Evolutionary conservation across 2,888 invertebrate genomes (phyloP).

Genomic region (Philonicus albiceps): DNA sequence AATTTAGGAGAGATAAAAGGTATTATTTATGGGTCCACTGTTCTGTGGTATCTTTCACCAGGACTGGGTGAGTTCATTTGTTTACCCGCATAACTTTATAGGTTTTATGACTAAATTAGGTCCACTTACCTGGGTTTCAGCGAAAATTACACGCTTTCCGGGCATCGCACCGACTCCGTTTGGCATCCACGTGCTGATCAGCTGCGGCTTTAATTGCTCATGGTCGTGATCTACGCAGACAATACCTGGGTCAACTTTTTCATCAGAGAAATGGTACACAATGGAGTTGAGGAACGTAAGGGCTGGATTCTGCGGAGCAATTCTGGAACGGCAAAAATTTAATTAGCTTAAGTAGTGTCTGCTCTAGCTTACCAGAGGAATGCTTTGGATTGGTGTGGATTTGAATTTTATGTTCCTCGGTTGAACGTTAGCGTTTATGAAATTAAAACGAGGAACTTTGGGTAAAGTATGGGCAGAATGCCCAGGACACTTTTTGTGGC

Average conservation of each 20-base stretch:
- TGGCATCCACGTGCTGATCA: conserved; percentile 89
- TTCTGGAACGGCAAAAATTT: conserved; percentile 51
- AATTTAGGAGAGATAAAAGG: conserved; percentile 36
- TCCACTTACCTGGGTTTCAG: conserved; percentile 82
- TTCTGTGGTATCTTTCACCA: background rate
- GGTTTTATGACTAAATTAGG: background rate
- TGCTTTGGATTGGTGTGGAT: background rate
- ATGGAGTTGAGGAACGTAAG: conserved; percentile 63
- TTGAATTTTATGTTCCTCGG: background rate
- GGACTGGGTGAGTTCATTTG: background rate
- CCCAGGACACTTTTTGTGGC: background rate
- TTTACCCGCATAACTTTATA: background rate
- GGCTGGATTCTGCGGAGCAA: conserved; percentile 62
- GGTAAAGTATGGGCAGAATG: background rate
- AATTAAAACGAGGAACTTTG: background rate
- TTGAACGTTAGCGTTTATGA: background rate
- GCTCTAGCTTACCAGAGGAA: background rate
- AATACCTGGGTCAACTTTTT: conserved; percentile 65
- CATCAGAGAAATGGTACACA: conserved; percentile 62
- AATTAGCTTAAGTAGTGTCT: background rate
- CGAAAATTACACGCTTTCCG: conserved; percentile 82
- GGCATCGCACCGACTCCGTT: conserved; percentile 87
- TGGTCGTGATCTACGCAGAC: conserved; percentile 88
- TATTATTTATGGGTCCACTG: conserved; percentile 17
- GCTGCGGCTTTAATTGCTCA: conserved; percentile 82